Conservation (phyloP, 2,888 invertebrate species). For the Euclidia mi region DNA sequence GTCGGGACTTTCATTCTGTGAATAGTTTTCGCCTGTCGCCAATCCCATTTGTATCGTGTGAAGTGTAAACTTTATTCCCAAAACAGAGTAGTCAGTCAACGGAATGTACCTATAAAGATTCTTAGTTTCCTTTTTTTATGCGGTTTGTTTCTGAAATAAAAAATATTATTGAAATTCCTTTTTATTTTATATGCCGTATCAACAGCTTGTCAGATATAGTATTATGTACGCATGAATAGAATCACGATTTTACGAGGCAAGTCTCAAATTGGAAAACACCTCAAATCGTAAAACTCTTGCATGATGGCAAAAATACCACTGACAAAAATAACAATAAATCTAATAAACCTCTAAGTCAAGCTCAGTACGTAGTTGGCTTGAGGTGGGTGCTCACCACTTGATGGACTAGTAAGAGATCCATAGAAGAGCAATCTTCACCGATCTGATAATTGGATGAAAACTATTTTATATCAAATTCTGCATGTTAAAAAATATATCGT, state of each 20-base stretch:
- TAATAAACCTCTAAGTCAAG: slow-evolving; percentile 45
- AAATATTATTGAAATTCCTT: neutral
- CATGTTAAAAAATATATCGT: too few relatives aligned
- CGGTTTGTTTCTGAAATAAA: too few relatives aligned
- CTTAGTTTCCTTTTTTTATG: slow-evolving; percentile 26
- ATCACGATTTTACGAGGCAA: too few relatives aligned
- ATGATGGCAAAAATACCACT: slow-evolving; percentile 34
- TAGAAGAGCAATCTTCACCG: too few relatives aligned
- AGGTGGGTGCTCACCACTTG: slow-evolving; percentile 47
- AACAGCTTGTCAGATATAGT: too few relatives aligned
- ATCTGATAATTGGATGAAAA: too few relatives aligned
- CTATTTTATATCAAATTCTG: too few relatives aligned
- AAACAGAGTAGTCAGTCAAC: slow-evolving; percentile 58
- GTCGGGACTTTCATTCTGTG: slow-evolving; percentile 60
- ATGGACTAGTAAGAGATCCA: too few relatives aligned
- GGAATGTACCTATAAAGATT: slow-evolving; percentile 61
- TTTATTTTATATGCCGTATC: too few relatives aligned
- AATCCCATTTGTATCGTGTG: slow-evolving; percentile 57
- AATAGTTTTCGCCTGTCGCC: slow-evolving; percentile 60
- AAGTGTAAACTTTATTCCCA: slow-evolving; percentile 55
- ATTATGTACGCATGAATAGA: too few relatives aligned
- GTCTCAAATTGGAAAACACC: too few relatives aligned
- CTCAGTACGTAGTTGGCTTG: slow-evolving; percentile 41
- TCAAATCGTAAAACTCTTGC: too few relatives aligned
- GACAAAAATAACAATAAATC: slow-evolving; percentile 52